Evolutionary conservation across 2,888 invertebrate species (phyloP), one percentile per base, ranked within the genome.

Genomic region (Cephalotes varians): DNA sequence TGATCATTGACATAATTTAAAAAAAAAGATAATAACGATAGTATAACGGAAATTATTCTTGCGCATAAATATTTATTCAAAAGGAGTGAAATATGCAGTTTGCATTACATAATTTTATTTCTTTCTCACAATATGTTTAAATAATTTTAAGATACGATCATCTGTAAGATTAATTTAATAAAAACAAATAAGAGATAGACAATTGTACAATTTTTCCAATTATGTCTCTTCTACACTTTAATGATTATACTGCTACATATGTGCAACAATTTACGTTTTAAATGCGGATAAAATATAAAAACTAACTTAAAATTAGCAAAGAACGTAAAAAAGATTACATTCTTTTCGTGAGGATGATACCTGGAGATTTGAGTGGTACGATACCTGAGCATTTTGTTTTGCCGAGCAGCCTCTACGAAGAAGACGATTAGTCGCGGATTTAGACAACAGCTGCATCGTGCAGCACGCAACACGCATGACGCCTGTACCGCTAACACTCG

Each of bases 341-440:
- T 51, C 10, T 6, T 76, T 28, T 28, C 4, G n/a, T 47, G 4
- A 1, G 44, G 34, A 4, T 54, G 12, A 15, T 37, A 47, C 25
- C 6, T n/a, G 44, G n/a, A 47, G 12, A 1, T 18, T 74, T 12
- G 25, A 40, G 12, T 47, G 25, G 56, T 1, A 15, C 15, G 31
- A 58, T 58, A 73, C 12, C n/a, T 4, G n/a, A 72, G 28, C 47
- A 54, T 76, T 40, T 65, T n/a, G 15, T 40, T 76, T 76, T 76
- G 71, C 21, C 28, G 54, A 69, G 77, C 54, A 44, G 21, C 18
- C 12, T 74, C 34, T 31, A 40, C 21, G 77, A 77, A 69, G 71
- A 77, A 51, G 15, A 74, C 76, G 76, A 77, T 77, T 77, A 77
- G 77, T 69, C 40, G 69, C 71, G 77, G 77, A 77, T 77, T 77